A percentile compares a stretch with the other conserved stretches of the same genome.
These are phyloP conservation scores for Trypoxylus dichotomus DNA, from an alignment of 1,140 invertebrate genomes.

Conservation along the genomic window DNA sequence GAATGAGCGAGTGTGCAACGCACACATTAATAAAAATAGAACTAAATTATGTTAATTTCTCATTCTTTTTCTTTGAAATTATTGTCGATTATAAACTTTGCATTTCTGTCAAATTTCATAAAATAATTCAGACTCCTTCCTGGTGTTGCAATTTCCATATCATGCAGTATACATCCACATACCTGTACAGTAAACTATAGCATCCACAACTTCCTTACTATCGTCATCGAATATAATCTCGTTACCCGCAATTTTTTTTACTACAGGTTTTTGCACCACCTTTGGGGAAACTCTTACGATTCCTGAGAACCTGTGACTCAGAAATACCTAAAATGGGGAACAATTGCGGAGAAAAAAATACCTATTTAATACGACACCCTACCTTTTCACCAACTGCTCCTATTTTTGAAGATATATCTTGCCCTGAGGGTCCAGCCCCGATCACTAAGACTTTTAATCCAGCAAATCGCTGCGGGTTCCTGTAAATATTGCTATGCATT, in stretches of 20 bases:
- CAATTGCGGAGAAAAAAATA: neutral
- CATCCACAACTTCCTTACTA: neutral
- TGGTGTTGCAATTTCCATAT: too few species aligned
- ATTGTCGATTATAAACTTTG: too few species aligned
- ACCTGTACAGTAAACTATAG: conserved; percentile 27
- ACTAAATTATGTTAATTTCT: too few species aligned
- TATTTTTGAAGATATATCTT: conserved; percentile 81
- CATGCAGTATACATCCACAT: neutral
- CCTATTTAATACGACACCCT: neutral
- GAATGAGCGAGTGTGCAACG: too few species aligned
- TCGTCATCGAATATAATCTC: conserved; percentile 1
- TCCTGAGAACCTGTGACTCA: conserved; percentile 13
- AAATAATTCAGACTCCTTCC: too few species aligned
- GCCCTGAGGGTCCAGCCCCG: conserved; percentile 86
- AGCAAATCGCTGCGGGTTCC: conserved; percentile 67
- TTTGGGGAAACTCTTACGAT: neutral
- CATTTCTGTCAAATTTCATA: too few species aligned
- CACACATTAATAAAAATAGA: too few species aligned
- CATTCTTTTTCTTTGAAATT: too few species aligned
- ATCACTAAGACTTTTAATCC: conserved; percentile 74
- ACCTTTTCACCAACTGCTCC: conserved; percentile 66
- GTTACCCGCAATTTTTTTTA: neutral
- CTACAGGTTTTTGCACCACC: conserved; percentile 10
- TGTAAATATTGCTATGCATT: conserved; percentile 84
- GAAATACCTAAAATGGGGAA: conserved; percentile 15